Percentiles rank a stretch among this genome's conserved stretches.
Evolutionary conservation across 1,140 invertebrate genomes (phyloP).

Genomic region (Drosophila guanche): DNA sequence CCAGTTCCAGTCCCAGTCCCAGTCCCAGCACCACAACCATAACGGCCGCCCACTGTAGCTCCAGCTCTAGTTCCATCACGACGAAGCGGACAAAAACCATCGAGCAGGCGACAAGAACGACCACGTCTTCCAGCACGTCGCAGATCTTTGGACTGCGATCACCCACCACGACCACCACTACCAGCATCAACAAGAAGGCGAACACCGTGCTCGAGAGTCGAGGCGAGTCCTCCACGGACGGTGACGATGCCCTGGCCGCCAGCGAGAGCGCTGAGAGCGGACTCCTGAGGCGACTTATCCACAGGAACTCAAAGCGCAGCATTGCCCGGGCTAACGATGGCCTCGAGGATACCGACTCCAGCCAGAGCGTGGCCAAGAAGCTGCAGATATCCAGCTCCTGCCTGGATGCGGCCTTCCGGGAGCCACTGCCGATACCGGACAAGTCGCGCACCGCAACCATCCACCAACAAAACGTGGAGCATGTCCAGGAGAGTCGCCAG

Average conservation of each 20-base stretch:
- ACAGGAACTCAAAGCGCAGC: conserved; percentile 85
- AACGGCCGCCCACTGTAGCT: neutral
- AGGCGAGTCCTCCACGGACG: conserved; percentile 71
- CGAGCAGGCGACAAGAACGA: conserved; percentile 45
- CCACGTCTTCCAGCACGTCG: conserved; percentile 32
- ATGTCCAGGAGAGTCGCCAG: conserved; percentile 70
- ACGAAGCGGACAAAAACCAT: conserved; percentile 41
- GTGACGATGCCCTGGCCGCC: conserved; percentile 37
- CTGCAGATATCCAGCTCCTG: conserved; percentile 67
- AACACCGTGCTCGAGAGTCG: conserved; percentile 48
- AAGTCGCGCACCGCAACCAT: conserved; percentile 65
- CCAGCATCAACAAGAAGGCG: conserved; percentile 21
- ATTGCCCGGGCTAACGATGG: conserved; percentile 84
- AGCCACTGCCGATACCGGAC: conserved; percentile 32
- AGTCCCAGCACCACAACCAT: conserved; percentile 1
- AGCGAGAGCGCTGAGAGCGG: conserved; percentile 84
- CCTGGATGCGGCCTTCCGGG: conserved; percentile 54
- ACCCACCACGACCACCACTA: neutral
- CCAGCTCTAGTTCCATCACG: conserved; percentile 12
- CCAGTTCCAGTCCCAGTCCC: conserved; percentile 7
- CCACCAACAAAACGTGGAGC: conserved; percentile 54
- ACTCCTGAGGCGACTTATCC: conserved; percentile 87
- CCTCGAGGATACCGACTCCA: conserved; percentile 83
- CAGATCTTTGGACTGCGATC: conserved; percentile 52
- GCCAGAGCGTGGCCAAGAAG: conserved; percentile 83